A percentile compares a stretch with the other conserved stretches of the same genome.
Conservation (phyloP, 2,797 vertebrate genomes). For the Sylvilagus floridanus region DNA sequence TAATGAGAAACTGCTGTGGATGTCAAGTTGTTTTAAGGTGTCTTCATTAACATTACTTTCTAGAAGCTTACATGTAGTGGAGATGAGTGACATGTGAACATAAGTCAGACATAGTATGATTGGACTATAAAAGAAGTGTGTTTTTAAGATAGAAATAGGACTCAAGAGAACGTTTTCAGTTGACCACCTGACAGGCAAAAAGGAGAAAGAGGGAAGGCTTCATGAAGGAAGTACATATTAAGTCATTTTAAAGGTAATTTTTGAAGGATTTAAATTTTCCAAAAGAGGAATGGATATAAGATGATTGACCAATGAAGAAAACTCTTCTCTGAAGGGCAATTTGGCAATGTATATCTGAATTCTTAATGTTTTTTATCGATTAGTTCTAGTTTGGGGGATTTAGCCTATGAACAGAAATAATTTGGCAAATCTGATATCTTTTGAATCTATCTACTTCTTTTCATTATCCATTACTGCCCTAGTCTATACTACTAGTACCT, state of each 20-base stretch:
- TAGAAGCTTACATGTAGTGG: not conserved
- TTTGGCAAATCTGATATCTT: conserved; percentile 67
- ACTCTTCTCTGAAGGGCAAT: conserved; percentile 28
- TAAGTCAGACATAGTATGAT: conserved; percentile 9
- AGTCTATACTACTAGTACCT: conserved; percentile 58
- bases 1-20: not conserved
- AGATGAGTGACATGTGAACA: not conserved
- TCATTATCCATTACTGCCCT: conserved; percentile 67
- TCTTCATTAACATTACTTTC: not conserved
- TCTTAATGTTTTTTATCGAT: conserved; percentile 58
- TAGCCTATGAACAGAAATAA: conserved; percentile 62
- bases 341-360: conserved; percentile 57
- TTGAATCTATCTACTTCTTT: conserved; percentile 68
- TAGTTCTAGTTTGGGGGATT: conserved; percentile 64
- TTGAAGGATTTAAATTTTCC: conserved; percentile 50
- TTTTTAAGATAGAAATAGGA: not conserved
- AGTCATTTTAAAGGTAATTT: conserved; percentile 58
- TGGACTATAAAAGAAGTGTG: conserved; percentile 30
- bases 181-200: conserved; percentile 27
- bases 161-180: not conserved
- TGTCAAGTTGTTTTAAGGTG: conserved; percentile 33
- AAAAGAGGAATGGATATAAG: conserved; percentile 66
- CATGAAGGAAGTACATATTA: conserved; percentile 67
- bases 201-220: conserved; percentile 67
- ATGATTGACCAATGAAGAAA: conserved; percentile 54